phyloP scores from a whole-genome alignment of 2,797 vertebrate species.

The Apodemus agrarius region DNA sequence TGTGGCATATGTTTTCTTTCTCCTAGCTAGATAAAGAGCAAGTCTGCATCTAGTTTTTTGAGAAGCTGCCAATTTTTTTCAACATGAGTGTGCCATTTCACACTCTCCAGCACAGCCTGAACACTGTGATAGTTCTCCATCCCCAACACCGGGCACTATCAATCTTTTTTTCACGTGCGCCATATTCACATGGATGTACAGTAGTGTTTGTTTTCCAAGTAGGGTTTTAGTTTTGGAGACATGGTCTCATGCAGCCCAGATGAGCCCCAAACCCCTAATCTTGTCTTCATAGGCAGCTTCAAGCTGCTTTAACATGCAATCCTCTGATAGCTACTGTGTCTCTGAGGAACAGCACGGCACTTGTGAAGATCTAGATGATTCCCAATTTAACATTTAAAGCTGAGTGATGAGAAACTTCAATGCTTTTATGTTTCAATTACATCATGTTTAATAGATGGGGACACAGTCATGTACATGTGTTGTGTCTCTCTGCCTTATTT shows the following conservation, averaged over 20 bases:
- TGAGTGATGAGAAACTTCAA: neutral
- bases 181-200: neutral
- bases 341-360: neutral
- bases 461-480: neutral
- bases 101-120: neutral
- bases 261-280: neutral
- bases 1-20: constrained; percentile 52
- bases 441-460: neutral
- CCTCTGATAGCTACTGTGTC: neutral
- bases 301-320: neutral
- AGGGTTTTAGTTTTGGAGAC: neutral
- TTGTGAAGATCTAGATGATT: neutral
- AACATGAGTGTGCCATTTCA: neutral
- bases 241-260: neutral
- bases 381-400: neutral
- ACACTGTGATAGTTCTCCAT: neutral
- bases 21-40: constrained; percentile 25
- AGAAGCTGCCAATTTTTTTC: constrained; percentile 43
- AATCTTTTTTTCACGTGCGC: neutral
- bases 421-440: neutral
- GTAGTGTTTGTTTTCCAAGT: neutral
- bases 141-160: neutral
- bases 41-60: constrained; percentile 39
- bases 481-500: neutral
- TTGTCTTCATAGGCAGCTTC: neutral